phyloP scores from a whole-genome alignment of 2,888 invertebrate species.

The Leucophora obtusa region DNA sequence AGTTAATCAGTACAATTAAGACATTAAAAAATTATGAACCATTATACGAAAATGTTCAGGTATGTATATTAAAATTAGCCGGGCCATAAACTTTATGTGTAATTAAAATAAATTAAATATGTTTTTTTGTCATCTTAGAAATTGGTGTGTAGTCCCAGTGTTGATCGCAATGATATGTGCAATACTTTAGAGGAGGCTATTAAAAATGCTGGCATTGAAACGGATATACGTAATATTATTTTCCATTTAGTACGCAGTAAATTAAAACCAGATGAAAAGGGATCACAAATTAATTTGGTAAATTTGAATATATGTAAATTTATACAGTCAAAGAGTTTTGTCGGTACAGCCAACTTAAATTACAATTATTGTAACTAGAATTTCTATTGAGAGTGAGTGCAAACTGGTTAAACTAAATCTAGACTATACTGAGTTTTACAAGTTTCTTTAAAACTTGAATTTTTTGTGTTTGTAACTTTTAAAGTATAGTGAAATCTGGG shows the following conservation, averaged over 20 bases:
- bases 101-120: not conserved
- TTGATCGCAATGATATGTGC: conserved; percentile 88
- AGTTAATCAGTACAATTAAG: conserved; percentile 89
- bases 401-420: too few relatives aligned
- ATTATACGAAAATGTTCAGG: conserved; percentile 89
- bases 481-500: too few relatives aligned
- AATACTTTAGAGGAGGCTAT: conserved; percentile 87
- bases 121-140: conserved; percentile 80
- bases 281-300: conserved; percentile 64
- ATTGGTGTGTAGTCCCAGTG: conserved; percentile 87
- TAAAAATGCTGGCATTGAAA: conserved; percentile 88
- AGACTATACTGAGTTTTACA: too few relatives aligned
- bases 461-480: too few relatives aligned
- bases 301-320: not conserved
- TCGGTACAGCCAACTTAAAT: too few relatives aligned
- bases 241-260: conserved; percentile 88
- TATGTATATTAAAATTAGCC: conserved; percentile 73
- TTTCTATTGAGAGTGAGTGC: too few relatives aligned
- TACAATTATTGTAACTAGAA: too few relatives aligned
- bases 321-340: too few relatives aligned
- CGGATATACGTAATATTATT: conserved; percentile 89
- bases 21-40: conserved; percentile 86
- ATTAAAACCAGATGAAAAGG: conserved; percentile 73
- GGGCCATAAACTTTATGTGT: not conserved
- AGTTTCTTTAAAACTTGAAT: too few relatives aligned